Evolutionary conservation across 2,797 vertebrate species (phyloP).

Genomic region (Hypotaenidia okinawae): DNA sequence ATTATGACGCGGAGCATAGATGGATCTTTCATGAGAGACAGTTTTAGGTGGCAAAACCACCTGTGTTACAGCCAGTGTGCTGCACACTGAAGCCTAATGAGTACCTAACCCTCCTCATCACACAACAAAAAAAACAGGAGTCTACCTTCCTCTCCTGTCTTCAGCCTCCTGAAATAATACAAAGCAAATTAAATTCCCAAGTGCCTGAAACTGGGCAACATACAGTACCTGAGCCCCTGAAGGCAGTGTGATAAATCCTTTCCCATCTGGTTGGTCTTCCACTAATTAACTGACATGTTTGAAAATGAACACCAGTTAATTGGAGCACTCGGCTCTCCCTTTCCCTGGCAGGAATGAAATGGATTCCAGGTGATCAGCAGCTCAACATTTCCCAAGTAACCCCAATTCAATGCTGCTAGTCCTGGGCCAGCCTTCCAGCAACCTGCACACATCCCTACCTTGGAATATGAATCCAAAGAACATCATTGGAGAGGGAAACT

Average conservation of each 20-base stretch:
- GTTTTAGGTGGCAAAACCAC: neutral
- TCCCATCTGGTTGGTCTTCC: conserved; percentile 28
- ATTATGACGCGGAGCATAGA: neutral
- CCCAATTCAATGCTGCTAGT: neutral
- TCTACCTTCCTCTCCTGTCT: neutral
- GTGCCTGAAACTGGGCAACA: neutral
- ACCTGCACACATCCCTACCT: neutral
- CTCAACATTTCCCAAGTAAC: neutral
- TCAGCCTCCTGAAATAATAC: neutral
- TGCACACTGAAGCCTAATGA: neutral
- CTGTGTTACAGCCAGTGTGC: neutral
- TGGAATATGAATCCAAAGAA: neutral
- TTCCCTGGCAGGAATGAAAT: neutral
- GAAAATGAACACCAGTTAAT: conserved; percentile 38
- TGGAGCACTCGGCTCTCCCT: neutral
- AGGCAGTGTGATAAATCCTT: conserved; percentile 13
- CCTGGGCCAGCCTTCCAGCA: neutral
- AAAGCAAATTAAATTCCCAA: neutral
- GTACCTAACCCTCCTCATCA: neutral
- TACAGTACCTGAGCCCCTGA: neutral
- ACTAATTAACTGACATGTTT: conserved; percentile 33
- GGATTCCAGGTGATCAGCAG: neutral
- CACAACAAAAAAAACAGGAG: neutral
- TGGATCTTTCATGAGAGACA: neutral
- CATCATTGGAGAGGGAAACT: neutral